Base-by-base conservation (phyloP, 2,113 vertebrate species). In the Takifugu bimaculatus region DNA sequence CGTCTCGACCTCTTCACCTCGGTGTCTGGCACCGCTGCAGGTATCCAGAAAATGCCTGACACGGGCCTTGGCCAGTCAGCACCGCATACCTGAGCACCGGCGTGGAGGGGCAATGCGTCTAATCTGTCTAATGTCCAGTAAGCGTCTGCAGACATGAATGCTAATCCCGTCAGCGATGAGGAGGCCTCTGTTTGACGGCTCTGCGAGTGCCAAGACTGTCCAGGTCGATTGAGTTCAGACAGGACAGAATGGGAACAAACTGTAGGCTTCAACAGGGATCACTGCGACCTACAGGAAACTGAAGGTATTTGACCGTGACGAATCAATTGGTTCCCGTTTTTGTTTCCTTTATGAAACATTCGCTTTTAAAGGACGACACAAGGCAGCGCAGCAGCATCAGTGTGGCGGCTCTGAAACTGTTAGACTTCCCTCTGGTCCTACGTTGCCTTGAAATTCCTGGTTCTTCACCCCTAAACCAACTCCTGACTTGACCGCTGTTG, bases 141-240 rank as follows among this genome's bases (percentile, higher is more conserved):
- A 89, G 87, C 85, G 80, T 79, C 67, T 80, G 87, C 86, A 88
- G 85, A 90, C 77, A 77, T 72, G 79, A 75, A 77, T 75, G 66
- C 83, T 89, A 90, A 91, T 90, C 90, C 88, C 84, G 53, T 63
- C 76, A 65, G 81, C 66, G 88, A 88, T 88, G 88, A 90, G 80
- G 83, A 67, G 83, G 55, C 63, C 78, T 59, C 70, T 20, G 76
- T 71, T 74, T 85, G 87, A 88, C 74, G 75, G 70, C 75, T 68
- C 60, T 70, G 63, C 50, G 63, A 51, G 72, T 82, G 82, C 87
- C 89, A 88, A 86, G 70, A 57, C 65, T 75, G 61, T 69, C 77
- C 39, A 0, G 52, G 48, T 27, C 57, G 59, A 57, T 48, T n/a
- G 11, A 63, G 54, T 59, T 65, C 68, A 77, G 59, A 79, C 65